Conservation (phyloP, 1,140 invertebrate genomes). For the Drosophila gunungcola region DNA sequence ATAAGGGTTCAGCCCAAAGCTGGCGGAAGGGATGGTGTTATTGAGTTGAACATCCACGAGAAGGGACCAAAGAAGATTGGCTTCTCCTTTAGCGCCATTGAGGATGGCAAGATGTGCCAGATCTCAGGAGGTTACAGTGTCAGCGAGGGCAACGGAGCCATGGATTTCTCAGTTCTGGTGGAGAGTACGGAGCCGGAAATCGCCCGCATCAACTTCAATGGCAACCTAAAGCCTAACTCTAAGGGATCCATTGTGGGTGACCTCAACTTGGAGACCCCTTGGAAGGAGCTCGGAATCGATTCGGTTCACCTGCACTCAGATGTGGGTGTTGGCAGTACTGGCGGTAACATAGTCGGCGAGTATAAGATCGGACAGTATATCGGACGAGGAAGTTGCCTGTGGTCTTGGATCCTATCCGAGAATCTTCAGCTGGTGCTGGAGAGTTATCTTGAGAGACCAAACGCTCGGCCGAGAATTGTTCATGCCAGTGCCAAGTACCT, state of each 20-base stretch:
- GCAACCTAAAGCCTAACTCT: slow-evolving; percentile 46
- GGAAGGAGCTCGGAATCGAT: slow-evolving; percentile 76
- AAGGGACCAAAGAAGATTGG: slow-evolving; percentile 57
- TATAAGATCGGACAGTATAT: slow-evolving; percentile 68
- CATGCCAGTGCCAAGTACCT: slow-evolving; percentile 84
- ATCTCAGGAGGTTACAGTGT: slow-evolving; percentile 74
- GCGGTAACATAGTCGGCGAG: slow-evolving; percentile 57
- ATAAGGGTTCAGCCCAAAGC: slow-evolving; percentile 67
- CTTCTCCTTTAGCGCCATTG: slow-evolving; percentile 76
- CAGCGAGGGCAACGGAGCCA: slow-evolving; percentile 35
- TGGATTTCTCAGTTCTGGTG: slow-evolving; percentile 72
- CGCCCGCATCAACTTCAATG: slow-evolving; percentile 67
- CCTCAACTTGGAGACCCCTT: slow-evolving; percentile 70
- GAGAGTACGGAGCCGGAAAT: slow-evolving; percentile 76
- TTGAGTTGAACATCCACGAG: slow-evolving; percentile 66
- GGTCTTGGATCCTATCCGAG: slow-evolving; percentile 83
- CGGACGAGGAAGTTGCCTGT: slow-evolving; percentile 66
- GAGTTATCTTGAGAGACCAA: slow-evolving; percentile 79
- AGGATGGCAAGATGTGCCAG: slow-evolving; percentile 77
- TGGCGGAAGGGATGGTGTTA: slow-evolving; percentile 68
- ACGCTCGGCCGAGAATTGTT: slow-evolving; percentile 55
- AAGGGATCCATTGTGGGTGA: slow-evolving; percentile 51
- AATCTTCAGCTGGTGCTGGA: slow-evolving; percentile 84
- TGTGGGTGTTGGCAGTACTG: slow-evolving; percentile 26
- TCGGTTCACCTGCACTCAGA: slow-evolving; percentile 66